Evolutionary conservation across 2,113 vertebrate genomes (phyloP), one percentile per base, ranked within the genome.

Genomic region (Tamias sibiricus): DNA sequence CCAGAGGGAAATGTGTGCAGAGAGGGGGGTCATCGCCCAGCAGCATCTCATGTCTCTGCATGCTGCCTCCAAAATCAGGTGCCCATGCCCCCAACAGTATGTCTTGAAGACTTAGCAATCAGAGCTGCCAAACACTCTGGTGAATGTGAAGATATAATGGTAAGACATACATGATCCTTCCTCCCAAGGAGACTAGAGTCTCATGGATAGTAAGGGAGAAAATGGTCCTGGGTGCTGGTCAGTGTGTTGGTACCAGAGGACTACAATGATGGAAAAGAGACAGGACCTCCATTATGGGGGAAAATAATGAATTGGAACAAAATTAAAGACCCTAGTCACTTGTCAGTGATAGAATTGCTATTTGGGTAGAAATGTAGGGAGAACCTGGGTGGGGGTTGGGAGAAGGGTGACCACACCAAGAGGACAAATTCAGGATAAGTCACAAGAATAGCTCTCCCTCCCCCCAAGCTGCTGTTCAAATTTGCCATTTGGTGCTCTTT

Each of bases 161-260:
- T 74, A 40, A 92, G 22, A 9, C 26, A 89, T 81, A 68, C 28
- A 40, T 4, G 77, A 86, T 49, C n/a, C 30, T 17, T 28, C 6
- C 87, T 83, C 32, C 83, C 62, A 85, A 91, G 66, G n/a, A 93
- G 49, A 37, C 54, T 79, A 28, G n/a, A 49, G 54, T 79, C 17
- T 80, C 54, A 20, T 24, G 57, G 75, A 66, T 10, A 90, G 30
- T 84, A 76, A 90, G 30, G 69, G 20, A 85, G n/a, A 94, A 96
- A 91, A 81, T 35, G 47, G 19, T 32, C n/a, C 93, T 84, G 95
- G 59, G 83, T 69, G 35, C 71, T 90, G 47, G 64, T 44, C 74
- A 91, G 94, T 19, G 6, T 7, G 7, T 24, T 72, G 35, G 37
- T 84, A 62, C 16, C 90, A 87, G 95, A 97, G 64, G 66, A 80